Percentiles rank a stretch among this genome's conserved stretches.
Conservation (phyloP, 2,113 vertebrate species). For the Irena cyanogastra region DNA sequence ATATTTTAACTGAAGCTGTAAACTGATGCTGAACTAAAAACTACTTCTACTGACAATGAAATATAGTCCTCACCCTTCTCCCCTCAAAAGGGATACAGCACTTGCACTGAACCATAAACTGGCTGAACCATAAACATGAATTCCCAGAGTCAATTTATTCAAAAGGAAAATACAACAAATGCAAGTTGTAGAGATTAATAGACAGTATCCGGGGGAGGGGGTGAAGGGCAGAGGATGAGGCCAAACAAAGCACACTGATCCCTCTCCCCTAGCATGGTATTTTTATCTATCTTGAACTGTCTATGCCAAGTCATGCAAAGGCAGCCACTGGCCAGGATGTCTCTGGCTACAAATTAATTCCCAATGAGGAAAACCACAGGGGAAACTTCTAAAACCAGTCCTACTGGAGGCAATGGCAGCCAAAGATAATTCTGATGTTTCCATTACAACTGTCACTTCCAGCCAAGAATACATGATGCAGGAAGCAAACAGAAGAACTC, state of each 20-base stretch:
- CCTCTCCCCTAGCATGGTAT: neutral
- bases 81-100: neutral
- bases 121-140: neutral
- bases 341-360: neutral
- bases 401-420: neutral
- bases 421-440: conserved; percentile 1
- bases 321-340: neutral
- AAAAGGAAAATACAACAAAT: neutral
- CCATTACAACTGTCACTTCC: neutral
- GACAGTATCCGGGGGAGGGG: neutral
- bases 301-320: neutral
- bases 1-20: neutral
- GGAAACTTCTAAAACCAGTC: neutral
- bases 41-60: neutral
- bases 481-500: neutral
- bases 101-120: neutral
- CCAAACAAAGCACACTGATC: neutral
- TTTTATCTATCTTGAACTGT: neutral
- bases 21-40: neutral
- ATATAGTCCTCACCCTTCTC: neutral
- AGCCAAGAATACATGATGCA: neutral
- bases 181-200: neutral
- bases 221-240: neutral
- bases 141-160: neutral
- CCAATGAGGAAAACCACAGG: neutral